phyloP scores from a whole-genome alignment of 2,797 vertebrate genomes.

The Bovichtus variegatus region DNA sequence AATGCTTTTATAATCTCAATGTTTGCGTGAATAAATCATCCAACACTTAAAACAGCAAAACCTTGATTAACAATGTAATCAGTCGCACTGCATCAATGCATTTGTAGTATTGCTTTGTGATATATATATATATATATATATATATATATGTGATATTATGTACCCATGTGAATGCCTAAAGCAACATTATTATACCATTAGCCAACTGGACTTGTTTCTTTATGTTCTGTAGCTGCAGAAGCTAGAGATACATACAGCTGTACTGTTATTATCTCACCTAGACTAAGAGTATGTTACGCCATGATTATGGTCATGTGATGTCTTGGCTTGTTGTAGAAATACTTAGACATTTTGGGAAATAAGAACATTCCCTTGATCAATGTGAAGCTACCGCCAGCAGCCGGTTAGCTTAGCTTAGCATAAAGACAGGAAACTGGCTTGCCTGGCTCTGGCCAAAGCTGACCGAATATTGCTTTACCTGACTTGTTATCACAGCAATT shows the following conservation, averaged over 20 bases:
- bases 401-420: neutral
- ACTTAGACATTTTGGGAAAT: neutral
- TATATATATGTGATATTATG: neutral
- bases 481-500: too few relatives aligned
- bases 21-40: slow-evolving; percentile 19
- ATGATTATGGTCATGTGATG: neutral
- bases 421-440: neutral
- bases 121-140: too few relatives aligned
- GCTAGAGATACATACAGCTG: neutral
- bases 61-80: slow-evolving; percentile 6
- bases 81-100: neutral
- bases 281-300: neutral
- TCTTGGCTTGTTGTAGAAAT: neutral
- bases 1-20: slow-evolving; percentile 21
- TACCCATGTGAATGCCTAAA: neutral
- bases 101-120: neutral
- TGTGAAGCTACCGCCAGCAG: neutral
- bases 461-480: too few relatives aligned
- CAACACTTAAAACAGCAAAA: neutral
- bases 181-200: neutral
- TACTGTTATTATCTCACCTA: neutral
- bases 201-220: neutral
- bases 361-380: neutral
- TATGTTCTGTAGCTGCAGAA: neutral
- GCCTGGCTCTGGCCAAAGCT: neutral